These are phyloP conservation scores for Cacajao melanocephalus DNA, from an alignment of 2,797 vertebrate genomes.

Conservation along the genomic window DNA sequence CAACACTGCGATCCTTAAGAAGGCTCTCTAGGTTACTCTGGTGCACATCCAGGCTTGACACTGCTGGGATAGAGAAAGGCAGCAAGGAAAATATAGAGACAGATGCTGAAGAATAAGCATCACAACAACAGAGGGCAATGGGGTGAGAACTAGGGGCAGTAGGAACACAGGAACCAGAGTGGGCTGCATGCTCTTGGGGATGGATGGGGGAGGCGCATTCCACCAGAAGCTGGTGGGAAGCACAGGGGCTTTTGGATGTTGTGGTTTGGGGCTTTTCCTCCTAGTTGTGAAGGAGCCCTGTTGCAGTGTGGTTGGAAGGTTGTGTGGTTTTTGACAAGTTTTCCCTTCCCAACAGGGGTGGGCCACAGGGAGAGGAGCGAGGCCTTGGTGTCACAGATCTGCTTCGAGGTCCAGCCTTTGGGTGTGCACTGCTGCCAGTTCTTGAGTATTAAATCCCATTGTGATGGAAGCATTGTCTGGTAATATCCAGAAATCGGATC, in stretches of 20 bases:
- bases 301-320: neutral
- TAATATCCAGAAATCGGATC: neutral
- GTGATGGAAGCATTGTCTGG: neutral
- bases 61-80: neutral
- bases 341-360: too few relatives aligned
- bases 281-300: neutral
- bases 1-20: too few relatives aligned
- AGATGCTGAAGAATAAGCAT: neutral
- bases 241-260: neutral
- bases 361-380: neutral
- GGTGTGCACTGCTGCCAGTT: too few relatives aligned
- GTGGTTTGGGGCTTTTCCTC: neutral
- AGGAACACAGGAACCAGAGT: neutral
- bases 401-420: neutral
- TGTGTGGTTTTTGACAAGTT: neutral
- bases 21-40: neutral
- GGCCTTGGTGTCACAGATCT: neutral
- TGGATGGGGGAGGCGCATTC: too few relatives aligned
- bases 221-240: neutral
- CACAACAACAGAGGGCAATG: neutral
- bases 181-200: neutral
- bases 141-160: neutral
- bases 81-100: neutral
- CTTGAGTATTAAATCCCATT: too few relatives aligned
- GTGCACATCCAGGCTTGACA: too few relatives aligned